These are phyloP conservation scores for Strongylocentrotus purpuratus DNA, from an alignment of 35 echinoderm and acorn worm species.

Conservation along the genomic window DNA sequence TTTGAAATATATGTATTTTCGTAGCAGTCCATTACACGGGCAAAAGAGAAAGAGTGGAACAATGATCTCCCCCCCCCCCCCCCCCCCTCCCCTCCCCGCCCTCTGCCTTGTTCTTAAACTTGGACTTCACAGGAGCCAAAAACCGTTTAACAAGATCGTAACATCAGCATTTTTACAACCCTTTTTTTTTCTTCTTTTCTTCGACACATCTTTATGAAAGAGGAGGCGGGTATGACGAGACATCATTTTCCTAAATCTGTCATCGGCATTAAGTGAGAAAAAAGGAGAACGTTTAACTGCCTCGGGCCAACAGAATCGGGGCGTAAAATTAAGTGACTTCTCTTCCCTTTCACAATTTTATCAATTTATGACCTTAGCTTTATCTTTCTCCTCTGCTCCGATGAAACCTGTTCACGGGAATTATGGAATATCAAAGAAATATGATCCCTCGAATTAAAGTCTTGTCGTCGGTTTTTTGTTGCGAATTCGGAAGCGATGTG, in stretches of 20 bases:
- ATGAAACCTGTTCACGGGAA: neutral
- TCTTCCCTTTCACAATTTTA: neutral
- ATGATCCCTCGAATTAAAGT: neutral
- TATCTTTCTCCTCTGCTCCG: neutral
- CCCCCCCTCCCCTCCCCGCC: too few relatives aligned
- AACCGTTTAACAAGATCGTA: neutral
- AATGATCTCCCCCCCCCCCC: too few relatives aligned
- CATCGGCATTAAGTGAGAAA: neutral
- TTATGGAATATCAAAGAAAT: constrained; percentile 3
- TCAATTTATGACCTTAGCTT: constrained; percentile 8
- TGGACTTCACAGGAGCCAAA: neutral
- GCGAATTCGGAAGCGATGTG: neutral
- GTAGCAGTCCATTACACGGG: too few relatives aligned
- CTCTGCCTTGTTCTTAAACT: too few relatives aligned
- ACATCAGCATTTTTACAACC: neutral
- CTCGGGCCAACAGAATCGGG: constrained; percentile 16
- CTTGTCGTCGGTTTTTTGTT: neutral
- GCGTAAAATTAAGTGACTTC: constrained; percentile 37
- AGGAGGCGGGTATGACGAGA: neutral
- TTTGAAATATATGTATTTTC: too few relatives aligned
- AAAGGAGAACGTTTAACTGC: constrained; percentile 33
- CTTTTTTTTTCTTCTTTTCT: neutral
- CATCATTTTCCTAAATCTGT: constrained; percentile 18
- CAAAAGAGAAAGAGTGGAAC: too few relatives aligned
- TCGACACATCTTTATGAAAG: neutral